Base-by-base conservation (phyloP, 2,888 invertebrate species). In the Drosophila kuntzei region DNA sequence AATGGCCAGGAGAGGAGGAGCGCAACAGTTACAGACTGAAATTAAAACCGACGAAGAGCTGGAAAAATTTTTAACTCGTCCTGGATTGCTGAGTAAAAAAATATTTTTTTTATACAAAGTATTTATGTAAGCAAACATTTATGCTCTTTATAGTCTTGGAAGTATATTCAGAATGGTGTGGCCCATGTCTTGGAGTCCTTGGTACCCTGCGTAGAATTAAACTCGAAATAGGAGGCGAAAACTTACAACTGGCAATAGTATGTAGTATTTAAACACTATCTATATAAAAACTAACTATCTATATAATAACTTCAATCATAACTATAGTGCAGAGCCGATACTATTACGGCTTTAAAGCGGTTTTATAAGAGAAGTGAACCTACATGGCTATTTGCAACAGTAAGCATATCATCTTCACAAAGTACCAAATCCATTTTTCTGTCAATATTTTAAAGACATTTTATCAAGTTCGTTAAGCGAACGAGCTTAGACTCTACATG, bases 121-220 rank as follows among this genome's bases (percentile, higher is more conserved):
- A 2, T n/a, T 34, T 49, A 12, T 18, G 8, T 20, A 18, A 20
- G 12, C 18, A 12, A n/a, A 6, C 2, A 37, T 25, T 4, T 5
- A 39, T 41, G 12, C 12, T 11, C 0, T 6, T 63, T 60, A 18
- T 53, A 95, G 96, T 98, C 66, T 94, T 97, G 63, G 98, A 98
- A 91, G 94, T 98, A 12, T 98, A 96, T 91, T 96, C 97, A 7
- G 96, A 96, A 71, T 98, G 98, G 98, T 96, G 97, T 89, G 98
- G 98, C 0, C 97, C 98, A 0, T 98, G 98, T 90, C 92, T 94
- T 63, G 97, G 97, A 25, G 97, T 98, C 96, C 93, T 96, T 54
- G 96, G 96, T 47, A 96, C 95, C 90, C 93, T 98, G 80, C 96
- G 96, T 91, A 97, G 96, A 92, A 94, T 98, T 73, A 98, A 98